Base-by-base conservation (phyloP, 1,140 invertebrate genomes). In the Sminthurinus signatus region DNA sequence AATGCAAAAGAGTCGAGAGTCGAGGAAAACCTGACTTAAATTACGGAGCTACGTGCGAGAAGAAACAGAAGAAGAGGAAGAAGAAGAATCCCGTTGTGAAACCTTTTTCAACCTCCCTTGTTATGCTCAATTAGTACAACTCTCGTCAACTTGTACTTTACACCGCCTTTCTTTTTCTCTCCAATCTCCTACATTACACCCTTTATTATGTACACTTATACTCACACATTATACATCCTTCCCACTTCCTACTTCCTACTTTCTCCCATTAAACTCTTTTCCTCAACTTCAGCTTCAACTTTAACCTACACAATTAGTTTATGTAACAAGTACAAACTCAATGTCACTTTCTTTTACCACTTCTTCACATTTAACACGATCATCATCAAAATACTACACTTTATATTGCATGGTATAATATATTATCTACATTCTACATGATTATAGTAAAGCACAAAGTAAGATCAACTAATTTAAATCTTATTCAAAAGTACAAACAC, bases 51-150 rank as follows among this genome's bases (percentile, higher is more conserved):
- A 39, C 17, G 17, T 17, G 36, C 21, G 44, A n/a, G n/a, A n/a
- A n/a, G n/a, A n/a, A n/a, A n/a, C n/a, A n/a, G n/a, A n/a, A n/a
- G n/a, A n/a, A n/a, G n/a, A n/a, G n/a, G n/a, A n/a, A 14, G 44
- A 46, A n/a, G 5, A n/a, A n/a, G 15, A 46, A 46, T 10, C n/a
- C 44, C 44, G 5, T n/a, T 4, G 8, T n/a, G 44, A 46, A 19
- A 10, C 19, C 44, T 19, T 10, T 14, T 10, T 5, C 8, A 46
- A 14, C 19, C 44, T 46, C 44, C 19, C 44, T 46, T 46, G 8
- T 46, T 46, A 46, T 46, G 44, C 44, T n/a, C 44, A 46, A 46
- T 46, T 46, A 46, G 44, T 46, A 14, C 36, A 39, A 39, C 36
- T 39, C 36, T 39, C 36, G 36, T 39, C 36, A 39, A 39, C 36